Conservation (phyloP, 2,113 vertebrate species). For the Cryptotis parvus region DNA sequence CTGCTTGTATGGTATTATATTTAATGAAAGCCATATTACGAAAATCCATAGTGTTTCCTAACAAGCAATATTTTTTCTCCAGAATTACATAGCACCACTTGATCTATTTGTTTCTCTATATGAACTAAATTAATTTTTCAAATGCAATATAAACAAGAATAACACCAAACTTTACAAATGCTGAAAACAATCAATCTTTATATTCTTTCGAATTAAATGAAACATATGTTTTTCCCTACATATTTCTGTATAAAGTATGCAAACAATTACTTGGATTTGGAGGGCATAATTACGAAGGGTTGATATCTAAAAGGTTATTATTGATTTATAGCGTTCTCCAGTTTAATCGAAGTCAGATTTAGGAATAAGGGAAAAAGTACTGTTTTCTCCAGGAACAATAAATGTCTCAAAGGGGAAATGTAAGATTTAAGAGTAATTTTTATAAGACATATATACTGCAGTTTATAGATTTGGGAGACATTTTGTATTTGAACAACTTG, state of each 20-base stretch:
- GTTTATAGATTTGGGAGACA: conserved; percentile 52
- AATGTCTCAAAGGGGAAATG: conserved; percentile 82
- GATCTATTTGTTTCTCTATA: conserved; percentile 73
- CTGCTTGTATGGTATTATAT: conserved; percentile 82
- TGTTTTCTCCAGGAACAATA: conserved; percentile 78
- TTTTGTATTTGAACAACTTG: conserved; percentile 61
- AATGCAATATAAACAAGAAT: conserved; percentile 72
- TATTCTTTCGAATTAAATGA: conserved; percentile 13
- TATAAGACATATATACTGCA: conserved; percentile 58
- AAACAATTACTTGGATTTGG: conserved; percentile 89
- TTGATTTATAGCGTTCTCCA: conserved; percentile 87
- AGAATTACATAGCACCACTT: not conserved
- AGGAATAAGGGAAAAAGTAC: conserved; percentile 79
- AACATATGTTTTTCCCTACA: conserved; percentile 80
- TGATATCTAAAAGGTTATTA: conserved; percentile 88
- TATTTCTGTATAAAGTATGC: conserved; percentile 87
- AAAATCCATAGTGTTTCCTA: conserved; percentile 79
- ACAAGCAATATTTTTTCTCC: conserved; percentile 64
- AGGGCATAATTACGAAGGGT: conserved; percentile 87
- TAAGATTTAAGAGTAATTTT: conserved; percentile 84
- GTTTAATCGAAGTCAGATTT: conserved; percentile 88
- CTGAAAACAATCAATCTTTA: conserved; percentile 71
- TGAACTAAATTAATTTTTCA: conserved; percentile 83
- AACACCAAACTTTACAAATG: conserved; percentile 77
- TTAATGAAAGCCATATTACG: conserved; percentile 83